Conservation (phyloP, 2,888 invertebrate species). For the Erebia palarica region DNA sequence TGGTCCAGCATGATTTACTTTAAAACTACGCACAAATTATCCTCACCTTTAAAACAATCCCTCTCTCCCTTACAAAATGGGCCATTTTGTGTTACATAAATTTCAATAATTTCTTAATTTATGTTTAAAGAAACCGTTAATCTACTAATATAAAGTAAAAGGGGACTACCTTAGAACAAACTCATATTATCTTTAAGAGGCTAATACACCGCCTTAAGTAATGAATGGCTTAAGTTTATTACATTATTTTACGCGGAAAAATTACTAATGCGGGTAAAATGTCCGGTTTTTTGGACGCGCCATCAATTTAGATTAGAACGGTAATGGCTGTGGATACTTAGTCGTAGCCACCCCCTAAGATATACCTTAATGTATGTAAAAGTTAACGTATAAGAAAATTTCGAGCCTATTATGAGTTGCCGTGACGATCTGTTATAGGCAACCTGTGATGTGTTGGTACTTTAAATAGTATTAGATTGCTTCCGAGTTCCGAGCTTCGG, state of each 20-base stretch:
- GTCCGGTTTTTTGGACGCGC: slow-evolving; percentile 73
- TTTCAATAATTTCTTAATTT: not conserved
- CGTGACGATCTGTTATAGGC: slow-evolving; percentile 55
- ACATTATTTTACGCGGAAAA: slow-evolving; percentile 80
- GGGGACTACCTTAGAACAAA: not conserved
- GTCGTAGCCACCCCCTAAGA: slow-evolving; percentile 63
- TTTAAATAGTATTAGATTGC: slow-evolving; percentile 35
- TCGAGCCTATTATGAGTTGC: slow-evolving; percentile 75
- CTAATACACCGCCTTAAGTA: slow-evolving; percentile 59
- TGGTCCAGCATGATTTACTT: too few species aligned
- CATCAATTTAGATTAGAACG: slow-evolving; percentile 81
- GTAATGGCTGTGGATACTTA: slow-evolving; percentile 70
- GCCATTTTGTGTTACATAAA: not conserved
- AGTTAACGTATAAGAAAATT: slow-evolving; percentile 78
- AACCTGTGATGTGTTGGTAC: slow-evolving; percentile 53
- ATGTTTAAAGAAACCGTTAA: not conserved
- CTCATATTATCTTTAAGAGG: slow-evolving; percentile 19
- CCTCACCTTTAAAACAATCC: too few species aligned
- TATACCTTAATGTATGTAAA: slow-evolving; percentile 76
- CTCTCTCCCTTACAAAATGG: not conserved
- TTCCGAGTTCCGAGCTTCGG: not conserved
- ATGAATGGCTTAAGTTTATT: slow-evolving; percentile 74
- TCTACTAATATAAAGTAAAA: not conserved
- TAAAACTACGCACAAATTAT: too few species aligned
- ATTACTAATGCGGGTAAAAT: slow-evolving; percentile 79